Conservation (phyloP, 2,888 invertebrate species). For the Nemoura dubitans region DNA sequence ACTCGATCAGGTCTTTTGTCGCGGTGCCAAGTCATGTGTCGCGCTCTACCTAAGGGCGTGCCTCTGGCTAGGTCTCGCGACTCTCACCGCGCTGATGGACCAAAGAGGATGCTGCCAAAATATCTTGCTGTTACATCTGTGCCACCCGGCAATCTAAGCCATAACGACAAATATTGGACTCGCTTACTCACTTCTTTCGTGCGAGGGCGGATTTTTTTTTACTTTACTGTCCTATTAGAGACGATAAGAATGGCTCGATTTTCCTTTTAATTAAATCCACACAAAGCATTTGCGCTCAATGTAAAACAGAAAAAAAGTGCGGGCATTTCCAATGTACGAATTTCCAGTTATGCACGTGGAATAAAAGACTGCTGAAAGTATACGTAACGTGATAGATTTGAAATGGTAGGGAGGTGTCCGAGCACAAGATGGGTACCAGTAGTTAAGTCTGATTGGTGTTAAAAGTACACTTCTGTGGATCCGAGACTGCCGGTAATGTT, state of each 20-base stretch:
- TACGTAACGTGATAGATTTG: too few relatives aligned
- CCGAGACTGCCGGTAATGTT: too few relatives aligned
- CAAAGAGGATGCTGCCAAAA: conserved; percentile 44
- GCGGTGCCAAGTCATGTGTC: conserved; percentile 44
- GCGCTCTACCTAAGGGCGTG: neutral
- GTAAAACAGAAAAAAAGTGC: neutral
- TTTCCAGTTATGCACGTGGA: neutral
- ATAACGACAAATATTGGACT: conserved; percentile 40
- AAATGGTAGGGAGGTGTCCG: too few relatives aligned
- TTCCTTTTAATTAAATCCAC: conserved; percentile 39
- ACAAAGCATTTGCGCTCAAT: conserved; percentile 10
- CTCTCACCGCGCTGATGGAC: conserved; percentile 44
- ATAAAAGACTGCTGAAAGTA: too few relatives aligned
- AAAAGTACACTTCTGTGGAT: too few relatives aligned
- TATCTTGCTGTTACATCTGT: conserved; percentile 44
- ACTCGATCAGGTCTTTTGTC: conserved; percentile 48
- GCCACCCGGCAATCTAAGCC: conserved; percentile 38
- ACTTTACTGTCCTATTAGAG: conserved; percentile 36
- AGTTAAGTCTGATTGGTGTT: too few relatives aligned
- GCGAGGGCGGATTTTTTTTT: conserved; percentile 28
- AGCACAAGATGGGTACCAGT: too few relatives aligned
- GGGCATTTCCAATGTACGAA: neutral
- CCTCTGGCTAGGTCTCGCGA: neutral
- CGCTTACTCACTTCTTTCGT: conserved; percentile 32
- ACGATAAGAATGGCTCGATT: conserved; percentile 32